phyloP scores from a whole-genome alignment of 2,113 vertebrate species.

The Merops nubicus region DNA sequence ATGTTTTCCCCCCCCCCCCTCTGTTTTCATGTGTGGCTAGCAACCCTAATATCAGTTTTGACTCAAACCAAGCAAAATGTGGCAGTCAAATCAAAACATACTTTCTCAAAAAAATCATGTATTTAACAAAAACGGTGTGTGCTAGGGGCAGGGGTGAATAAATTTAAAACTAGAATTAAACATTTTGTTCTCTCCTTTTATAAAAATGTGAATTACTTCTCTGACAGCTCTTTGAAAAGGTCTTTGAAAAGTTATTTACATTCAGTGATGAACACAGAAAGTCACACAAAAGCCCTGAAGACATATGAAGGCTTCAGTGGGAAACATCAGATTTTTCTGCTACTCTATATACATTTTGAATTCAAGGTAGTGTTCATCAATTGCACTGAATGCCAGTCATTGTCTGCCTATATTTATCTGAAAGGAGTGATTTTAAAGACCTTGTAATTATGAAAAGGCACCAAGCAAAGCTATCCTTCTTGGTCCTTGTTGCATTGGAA shows the following conservation, averaged over 20 bases:
- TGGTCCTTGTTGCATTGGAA: constrained; percentile 32
- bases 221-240: constrained; percentile 54
- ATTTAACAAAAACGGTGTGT: not conserved
- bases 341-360: constrained; percentile 20
- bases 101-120: not conserved
- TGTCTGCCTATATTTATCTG: constrained; percentile 45
- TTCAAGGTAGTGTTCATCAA: constrained; percentile 17
- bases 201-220: constrained; percentile 34
- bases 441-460: constrained; percentile 64
- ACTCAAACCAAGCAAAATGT: not conserved
- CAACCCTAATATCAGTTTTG: not conserved
- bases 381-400: constrained; percentile 54
- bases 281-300: constrained; percentile 51
- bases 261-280: constrained; percentile 58
- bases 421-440: constrained; percentile 57
- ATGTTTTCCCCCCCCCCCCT: accelerated
- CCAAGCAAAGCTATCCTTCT: constrained; percentile 40
- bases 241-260: constrained; percentile 56
- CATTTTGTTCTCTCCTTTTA: constrained; percentile 1
- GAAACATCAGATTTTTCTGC: constrained; percentile 39
- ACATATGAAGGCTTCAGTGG: constrained; percentile 37
- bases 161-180: constrained; percentile 56
- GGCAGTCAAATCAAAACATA: not conserved
- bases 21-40: not conserved
- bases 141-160: not conserved